phyloP scores from a whole-genome alignment of 35 echinoderm and acorn worm genomes.

The Ptychodera flava region DNA sequence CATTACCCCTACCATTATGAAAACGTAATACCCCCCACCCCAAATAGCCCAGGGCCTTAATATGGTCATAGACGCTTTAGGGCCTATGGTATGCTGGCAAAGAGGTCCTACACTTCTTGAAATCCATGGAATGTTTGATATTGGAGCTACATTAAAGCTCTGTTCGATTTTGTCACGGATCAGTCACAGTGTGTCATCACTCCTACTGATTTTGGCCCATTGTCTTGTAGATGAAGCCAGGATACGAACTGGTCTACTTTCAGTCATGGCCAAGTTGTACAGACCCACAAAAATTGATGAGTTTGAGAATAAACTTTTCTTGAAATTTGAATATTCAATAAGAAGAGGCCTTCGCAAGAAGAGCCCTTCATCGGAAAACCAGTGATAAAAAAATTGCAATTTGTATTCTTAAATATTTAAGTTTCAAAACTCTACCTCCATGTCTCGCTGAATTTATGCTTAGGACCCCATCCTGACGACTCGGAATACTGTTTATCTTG shows the following conservation, averaged over 20 bases:
- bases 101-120: not conserved
- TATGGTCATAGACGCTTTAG: not conserved
- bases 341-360: not conserved
- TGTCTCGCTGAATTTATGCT: not conserved
- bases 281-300: not conserved
- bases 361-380: not conserved
- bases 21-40: not conserved
- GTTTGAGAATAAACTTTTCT: not conserved
- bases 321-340: not conserved
- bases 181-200: too few species aligned
- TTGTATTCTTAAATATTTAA: not conserved
- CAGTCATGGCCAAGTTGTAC: not conserved
- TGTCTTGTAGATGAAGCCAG: too few species aligned
- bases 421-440: not conserved
- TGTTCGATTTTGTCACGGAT: too few species aligned
- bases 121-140: not conserved
- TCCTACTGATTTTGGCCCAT: too few species aligned
- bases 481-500: not conserved
- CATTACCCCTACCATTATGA: not conserved
- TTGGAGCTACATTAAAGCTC: not conserved
- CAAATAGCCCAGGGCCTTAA: not conserved
- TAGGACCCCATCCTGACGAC: not conserved
- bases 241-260: too few species aligned
- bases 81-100: not conserved
- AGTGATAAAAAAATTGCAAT: not conserved